phyloP scores from a whole-genome alignment of 2,797 vertebrate genomes.

The Australoheros facetus region DNA sequence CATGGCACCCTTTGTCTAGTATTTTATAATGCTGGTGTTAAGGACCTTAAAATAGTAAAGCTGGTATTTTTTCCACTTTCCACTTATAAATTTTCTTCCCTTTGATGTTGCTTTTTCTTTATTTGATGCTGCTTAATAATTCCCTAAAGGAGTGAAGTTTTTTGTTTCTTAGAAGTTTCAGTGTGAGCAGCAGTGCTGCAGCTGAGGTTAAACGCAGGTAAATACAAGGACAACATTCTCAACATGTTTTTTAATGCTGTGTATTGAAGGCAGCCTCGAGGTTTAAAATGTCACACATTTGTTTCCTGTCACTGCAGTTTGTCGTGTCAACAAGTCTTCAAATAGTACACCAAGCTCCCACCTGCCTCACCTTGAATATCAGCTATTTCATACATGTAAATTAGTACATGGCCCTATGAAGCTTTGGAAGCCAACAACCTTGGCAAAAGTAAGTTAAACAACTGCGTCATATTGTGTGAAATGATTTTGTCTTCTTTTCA shows the following conservation, averaged over 20 bases:
- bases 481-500: neutral
- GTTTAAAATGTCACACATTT: neutral
- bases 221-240: neutral
- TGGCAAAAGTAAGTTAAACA: neutral
- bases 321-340: neutral
- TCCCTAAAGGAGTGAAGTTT: neutral
- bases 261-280: neutral
- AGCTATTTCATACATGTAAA: neutral
- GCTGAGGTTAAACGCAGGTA: neutral
- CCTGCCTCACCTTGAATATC: neutral
- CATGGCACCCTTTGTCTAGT: neutral
- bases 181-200: neutral
- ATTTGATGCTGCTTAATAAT: neutral
- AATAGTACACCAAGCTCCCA: neutral
- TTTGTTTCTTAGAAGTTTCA: neutral
- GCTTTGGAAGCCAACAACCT: neutral
- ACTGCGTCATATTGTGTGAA: neutral
- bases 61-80: neutral
- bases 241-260: neutral
- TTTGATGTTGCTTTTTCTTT: fast-evolving
- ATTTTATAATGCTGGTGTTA: neutral
- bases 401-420: neutral
- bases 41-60: neutral
- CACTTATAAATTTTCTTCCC: neutral
- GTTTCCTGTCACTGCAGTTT: neutral